phyloP scores from a whole-genome alignment of 1,140 invertebrate species.

The Orchestia grillus region DNA sequence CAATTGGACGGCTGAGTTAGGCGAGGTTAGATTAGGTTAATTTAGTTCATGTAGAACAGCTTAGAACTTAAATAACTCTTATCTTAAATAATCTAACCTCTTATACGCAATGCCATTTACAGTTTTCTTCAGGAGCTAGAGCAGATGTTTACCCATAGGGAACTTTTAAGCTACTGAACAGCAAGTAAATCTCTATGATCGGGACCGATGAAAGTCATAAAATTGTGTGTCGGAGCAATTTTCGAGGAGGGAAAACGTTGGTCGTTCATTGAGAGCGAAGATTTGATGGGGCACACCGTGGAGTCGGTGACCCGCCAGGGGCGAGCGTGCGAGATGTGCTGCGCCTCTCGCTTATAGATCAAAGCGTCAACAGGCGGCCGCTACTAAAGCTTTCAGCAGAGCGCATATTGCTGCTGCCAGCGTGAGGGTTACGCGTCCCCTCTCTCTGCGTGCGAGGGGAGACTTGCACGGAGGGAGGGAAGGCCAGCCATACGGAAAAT shows the following conservation, averaged over 20 bases:
- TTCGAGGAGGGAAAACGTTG: background rate
- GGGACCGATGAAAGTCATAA: background rate
- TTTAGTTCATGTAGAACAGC: no score
- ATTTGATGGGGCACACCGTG: background rate
- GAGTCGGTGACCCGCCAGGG: background rate
- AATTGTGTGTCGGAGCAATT: background rate
- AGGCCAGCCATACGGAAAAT: no score
- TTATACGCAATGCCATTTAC: no score
- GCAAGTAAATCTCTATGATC: no score
- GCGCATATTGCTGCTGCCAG: background rate
- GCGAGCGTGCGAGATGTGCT: background rate
- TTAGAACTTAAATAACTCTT: no score
- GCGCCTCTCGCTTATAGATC: background rate
- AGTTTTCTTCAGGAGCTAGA: no score
- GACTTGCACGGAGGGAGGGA: background rate
- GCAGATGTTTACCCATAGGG: no score
- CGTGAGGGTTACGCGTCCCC: background rate
- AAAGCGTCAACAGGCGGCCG: background rate
- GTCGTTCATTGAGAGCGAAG: background rate
- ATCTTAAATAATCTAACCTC: no score
- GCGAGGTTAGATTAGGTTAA: no score
- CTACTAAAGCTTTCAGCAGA: slow-evolving; percentile 38
- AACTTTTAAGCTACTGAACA: no score
- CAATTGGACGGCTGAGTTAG: no score
- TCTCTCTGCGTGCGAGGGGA: background rate